These are phyloP conservation scores for Conger conger DNA, from an alignment of 2,113 vertebrate species.

Conservation along the genomic window DNA sequence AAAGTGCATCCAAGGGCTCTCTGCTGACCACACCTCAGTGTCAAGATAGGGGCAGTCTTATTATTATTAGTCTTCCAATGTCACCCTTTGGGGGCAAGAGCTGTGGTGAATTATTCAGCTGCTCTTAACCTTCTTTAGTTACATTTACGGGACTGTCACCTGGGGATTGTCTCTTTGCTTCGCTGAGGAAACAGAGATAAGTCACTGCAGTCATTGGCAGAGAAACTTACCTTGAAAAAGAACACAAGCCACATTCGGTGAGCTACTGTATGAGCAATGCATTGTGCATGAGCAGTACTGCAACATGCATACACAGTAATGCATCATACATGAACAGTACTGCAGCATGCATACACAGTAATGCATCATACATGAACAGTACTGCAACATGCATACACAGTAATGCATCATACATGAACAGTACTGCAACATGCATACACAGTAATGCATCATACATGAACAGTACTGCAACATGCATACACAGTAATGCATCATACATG, in stretches of 20 bases:
- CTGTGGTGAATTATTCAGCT: constrained; percentile 37
- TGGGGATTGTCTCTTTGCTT: constrained; percentile 30
- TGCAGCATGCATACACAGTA: too few species aligned
- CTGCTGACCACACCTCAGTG: not conserved
- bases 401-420: too few species aligned
- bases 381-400: too few species aligned
- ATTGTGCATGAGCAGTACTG: too few species aligned
- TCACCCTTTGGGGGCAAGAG: constrained; percentile 12
- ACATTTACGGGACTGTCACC: constrained; percentile 38
- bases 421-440: too few species aligned
- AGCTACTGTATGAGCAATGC: not conserved
- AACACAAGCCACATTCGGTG: constrained; percentile 14
- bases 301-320: too few species aligned
- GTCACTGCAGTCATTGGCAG: constrained; percentile 9
- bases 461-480: too few species aligned
- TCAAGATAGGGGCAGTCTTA: not conserved
- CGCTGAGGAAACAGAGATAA: constrained; percentile 39
- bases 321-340: too few species aligned
- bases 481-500: too few species aligned
- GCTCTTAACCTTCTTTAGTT: constrained; percentile 37
- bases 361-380: too few species aligned
- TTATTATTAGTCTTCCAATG: not conserved
- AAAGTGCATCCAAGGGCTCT: not conserved
- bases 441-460: too few species aligned
- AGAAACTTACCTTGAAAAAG: not conserved